Base-by-base conservation (phyloP, 2,888 invertebrate genomes). In the Coelinius sp. region DNA sequence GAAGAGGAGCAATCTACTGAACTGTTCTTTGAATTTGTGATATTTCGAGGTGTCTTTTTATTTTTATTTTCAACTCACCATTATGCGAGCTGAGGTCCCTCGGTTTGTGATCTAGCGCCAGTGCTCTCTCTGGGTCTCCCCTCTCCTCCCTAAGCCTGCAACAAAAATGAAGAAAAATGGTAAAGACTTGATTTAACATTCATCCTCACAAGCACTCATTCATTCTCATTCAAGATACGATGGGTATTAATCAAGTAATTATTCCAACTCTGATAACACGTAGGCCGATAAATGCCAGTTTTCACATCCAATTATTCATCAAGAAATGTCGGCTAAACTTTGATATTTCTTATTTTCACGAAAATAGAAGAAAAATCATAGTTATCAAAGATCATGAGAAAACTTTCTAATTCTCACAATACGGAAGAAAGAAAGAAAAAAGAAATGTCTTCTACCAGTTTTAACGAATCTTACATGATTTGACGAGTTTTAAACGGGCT, bases 71-170 rank as follows among this genome's bases (percentile, higher is more conserved):
- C 12, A 7, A 66, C 20, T 92, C 90, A 95, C 95, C 95, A 90
- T 95, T 95, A 90, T 95, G 94, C 84, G 95, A 95, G 88, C 94
- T 95, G 85, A 93, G 90, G 88, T 95, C 95, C 87, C 95, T 91
- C 77, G 94, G 94, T 90, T 96, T 95, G 87, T 93, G 92, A 86
- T 94, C 95, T 89, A 93, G 91, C 73, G 93, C 93, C 88, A 94
- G 90, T 79, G 93, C 93, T 88, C 94, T 92, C 86, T 96, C 95
- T 81, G 93, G 93, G 86, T 95, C 95, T 74, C 94, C 94, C 88
- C 95, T 90, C 89, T 96, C 95, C 88, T 96, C 96, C 84, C 95
- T 92, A 90, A 96, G 92, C 92, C 95, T 95, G 91, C 71, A 92
- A 93, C 90, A 90, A 90, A 80, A 76, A 78, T 79, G 20, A 17